Percentiles rank a stretch among this genome's conserved stretches.
These are phyloP conservation scores for Agrotis clavis DNA, from an alignment of 2,888 invertebrate species.

Conservation along the genomic window DNA sequence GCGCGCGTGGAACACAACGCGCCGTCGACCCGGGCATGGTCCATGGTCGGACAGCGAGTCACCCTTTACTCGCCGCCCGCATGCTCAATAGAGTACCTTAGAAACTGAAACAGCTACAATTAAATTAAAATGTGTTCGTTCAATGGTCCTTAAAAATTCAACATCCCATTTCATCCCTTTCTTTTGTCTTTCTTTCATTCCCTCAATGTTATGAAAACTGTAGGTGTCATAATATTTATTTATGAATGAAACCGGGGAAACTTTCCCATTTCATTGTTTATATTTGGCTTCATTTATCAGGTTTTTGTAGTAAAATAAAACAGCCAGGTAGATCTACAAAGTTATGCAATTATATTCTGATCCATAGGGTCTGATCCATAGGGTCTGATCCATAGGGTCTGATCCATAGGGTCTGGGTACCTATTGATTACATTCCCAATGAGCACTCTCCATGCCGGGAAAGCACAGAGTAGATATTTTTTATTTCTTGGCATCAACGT, in stretches of 20 bases:
- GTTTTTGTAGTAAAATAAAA: background rate
- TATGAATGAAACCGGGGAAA: background rate
- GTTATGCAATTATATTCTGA: background rate
- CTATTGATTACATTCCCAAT: too few species aligned
- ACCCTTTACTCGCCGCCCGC: too few species aligned
- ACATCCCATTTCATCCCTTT: too few species aligned
- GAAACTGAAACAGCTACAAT: background rate
- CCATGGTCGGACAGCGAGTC: too few species aligned
- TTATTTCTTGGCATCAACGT: too few species aligned
- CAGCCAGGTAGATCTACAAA: background rate
- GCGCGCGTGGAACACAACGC: too few species aligned
- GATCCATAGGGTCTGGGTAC: too few species aligned
- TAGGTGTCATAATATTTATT: constrained; percentile 15
- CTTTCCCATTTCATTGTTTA: background rate
- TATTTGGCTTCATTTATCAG: background rate
- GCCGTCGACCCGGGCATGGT: too few species aligned
- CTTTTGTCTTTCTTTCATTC: background rate
- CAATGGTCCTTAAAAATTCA: background rate
- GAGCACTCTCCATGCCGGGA: too few species aligned
- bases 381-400: background rate
- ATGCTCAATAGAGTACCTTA: too few species aligned
- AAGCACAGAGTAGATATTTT: too few species aligned
- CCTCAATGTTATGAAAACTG: constrained; percentile 2
- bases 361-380: background rate
- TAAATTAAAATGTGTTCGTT: background rate